Evolutionary conservation across 2,113 vertebrate genomes (phyloP), one percentile per base, ranked within the genome.

Genomic region (Bos indicus): DNA sequence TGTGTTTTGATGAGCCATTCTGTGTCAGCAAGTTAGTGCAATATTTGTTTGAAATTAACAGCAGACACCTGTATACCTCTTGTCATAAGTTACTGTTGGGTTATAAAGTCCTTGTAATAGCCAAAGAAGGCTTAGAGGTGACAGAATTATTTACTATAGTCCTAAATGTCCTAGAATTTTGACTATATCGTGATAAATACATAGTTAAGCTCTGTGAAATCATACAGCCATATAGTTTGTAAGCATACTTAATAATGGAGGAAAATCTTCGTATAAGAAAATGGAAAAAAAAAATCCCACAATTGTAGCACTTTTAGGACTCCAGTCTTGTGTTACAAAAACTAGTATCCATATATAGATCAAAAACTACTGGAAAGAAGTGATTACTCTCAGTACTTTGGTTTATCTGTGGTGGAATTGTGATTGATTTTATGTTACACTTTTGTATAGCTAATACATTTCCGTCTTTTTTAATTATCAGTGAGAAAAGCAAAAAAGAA

Each of bases 161-260:
- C 23, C 25, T 78, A 51, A n/a, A 23, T 88, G 33, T 64, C 77
- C 51, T 95, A 59, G 9, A 77, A 64, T 96, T 91, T 93, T 36
- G 21, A 46, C 52, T 90, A 13, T 56, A 43, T 46, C 90, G 11
- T 51, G 26, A 36, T 78, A 77, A 48, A 19, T 71, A 71, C 62
- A n/a, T 71, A 56, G 11, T 84, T 59, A 88, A 88, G 51, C 48
- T 90, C 8, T 91, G 7, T 83, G 33, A 92, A 87, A 46, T 51
- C n/a, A 80, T 84, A 74, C 30, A 92, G 0, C 40, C 56, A 84
- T 85, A 81, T 3, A 92, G 36, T 78, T 97, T 88, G 92, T 91
- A 95, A 94, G 9, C 21, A 51, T 97, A 82, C 90, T 98, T 90
- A 88, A 51, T 94, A 90, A 81, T 16, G 9, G 16, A 74, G 16